Conservation (phyloP, 2,888 invertebrate species). For the Pterostichus madidus region DNA sequence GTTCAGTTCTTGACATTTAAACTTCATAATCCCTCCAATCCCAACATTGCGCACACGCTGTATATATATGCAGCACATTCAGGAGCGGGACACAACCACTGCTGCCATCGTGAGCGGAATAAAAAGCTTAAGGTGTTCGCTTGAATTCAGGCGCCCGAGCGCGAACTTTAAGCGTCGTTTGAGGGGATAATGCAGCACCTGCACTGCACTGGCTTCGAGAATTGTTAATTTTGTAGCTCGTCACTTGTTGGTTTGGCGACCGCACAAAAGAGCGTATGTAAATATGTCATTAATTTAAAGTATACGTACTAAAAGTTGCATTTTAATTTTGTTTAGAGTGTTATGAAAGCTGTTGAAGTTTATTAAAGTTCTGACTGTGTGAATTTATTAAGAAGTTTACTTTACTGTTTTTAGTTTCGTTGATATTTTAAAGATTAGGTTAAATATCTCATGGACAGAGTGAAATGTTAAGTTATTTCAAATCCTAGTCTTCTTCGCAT, state of each 20-base stretch:
- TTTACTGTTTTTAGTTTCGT: background rate
- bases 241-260: conserved; percentile 12
- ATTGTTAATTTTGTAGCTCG: conserved; percentile 25
- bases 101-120: conserved; percentile 9
- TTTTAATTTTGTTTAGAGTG: conserved; percentile 38
- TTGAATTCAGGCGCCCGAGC: background rate
- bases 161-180: too few relatives aligned
- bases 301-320: conserved; percentile 30
- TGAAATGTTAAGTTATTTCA: too few relatives aligned
- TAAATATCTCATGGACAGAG: too few relatives aligned
- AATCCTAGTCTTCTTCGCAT: too few relatives aligned
- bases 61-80: background rate
- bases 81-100: background rate
- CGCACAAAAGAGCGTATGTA: conserved; percentile 19
- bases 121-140: conserved; percentile 15
- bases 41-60: conserved; percentile 6
- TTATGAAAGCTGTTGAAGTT: conserved; percentile 16
- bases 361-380: conserved; percentile 28
- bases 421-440: background rate
- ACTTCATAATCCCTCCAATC: background rate
- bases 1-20: conserved; percentile 18
- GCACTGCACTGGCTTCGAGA: background rate
- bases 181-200: too few relatives aligned
- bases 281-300: conserved; percentile 34
- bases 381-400: conserved; percentile 44